Evolutionary conservation across 2,797 vertebrate species (phyloP).

Genomic region (Rachycentron canadum): DNA sequence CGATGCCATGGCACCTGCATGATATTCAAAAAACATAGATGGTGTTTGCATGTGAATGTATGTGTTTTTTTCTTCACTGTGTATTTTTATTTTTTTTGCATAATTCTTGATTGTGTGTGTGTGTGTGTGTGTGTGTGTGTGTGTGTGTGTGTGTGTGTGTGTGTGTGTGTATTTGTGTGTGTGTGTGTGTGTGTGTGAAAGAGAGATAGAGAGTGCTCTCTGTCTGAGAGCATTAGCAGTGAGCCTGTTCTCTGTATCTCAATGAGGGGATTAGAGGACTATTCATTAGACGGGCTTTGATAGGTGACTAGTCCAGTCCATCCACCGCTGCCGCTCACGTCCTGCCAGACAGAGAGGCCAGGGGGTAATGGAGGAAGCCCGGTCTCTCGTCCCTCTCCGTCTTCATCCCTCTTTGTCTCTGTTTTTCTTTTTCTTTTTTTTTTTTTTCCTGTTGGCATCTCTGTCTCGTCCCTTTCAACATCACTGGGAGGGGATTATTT

Average conservation of each 20-base stretch:
- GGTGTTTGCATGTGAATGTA: conserved; percentile 69
- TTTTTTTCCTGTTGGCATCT: conserved; percentile 22
- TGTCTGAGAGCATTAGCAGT: conserved; percentile 72
- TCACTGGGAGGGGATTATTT: conserved; percentile 20
- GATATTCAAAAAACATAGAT: conserved; percentile 45
- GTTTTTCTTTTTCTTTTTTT: neutral
- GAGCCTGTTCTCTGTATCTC: conserved; percentile 78
- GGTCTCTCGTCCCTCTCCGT: conserved; percentile 46
- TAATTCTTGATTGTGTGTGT: conserved; percentile 43
- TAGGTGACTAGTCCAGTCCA: conserved; percentile 72
- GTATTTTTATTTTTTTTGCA: conserved; percentile 18
- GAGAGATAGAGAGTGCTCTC: conserved; percentile 37
- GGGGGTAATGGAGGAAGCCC: conserved; percentile 66
- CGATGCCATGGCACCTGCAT: conserved; percentile 62
- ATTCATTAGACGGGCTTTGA: conserved; percentile 80
- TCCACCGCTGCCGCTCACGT: conserved; percentile 49
- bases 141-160: conserved; percentile 18
- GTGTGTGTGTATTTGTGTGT: too few species aligned
- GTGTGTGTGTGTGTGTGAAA: neutral
- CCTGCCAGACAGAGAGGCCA: conserved; percentile 66
- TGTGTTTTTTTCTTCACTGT: conserved; percentile 30
- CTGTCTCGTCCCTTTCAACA: conserved; percentile 49
- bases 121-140: conserved; percentile 22
- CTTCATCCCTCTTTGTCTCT: conserved; percentile 54
- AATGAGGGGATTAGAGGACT: conserved; percentile 81